These are phyloP conservation scores for Coreius guichenoti DNA, from an alignment of 2,797 vertebrate species.

Conservation along the genomic window DNA sequence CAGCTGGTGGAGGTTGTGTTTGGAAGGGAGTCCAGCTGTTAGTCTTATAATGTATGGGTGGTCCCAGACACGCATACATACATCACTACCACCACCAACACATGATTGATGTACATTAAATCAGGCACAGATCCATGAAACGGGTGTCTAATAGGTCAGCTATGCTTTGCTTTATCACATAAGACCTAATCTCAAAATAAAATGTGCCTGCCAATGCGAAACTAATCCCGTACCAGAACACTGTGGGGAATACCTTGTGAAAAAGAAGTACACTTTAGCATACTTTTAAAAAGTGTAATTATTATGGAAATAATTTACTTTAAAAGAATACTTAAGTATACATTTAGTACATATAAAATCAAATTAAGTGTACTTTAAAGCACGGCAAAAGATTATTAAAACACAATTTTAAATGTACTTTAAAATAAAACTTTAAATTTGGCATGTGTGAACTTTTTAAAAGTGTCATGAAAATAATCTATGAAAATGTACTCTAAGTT, in stretches of 20 bases:
- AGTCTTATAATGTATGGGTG: constrained; percentile 31
- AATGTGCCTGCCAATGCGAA: background rate
- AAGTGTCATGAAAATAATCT: too few species aligned
- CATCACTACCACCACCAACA: constrained; percentile 29
- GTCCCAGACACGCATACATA: background rate
- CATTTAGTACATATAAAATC: too few species aligned
- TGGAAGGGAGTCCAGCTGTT: constrained; percentile 38
- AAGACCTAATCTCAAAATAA: constrained; percentile 12
- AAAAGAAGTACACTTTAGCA: too few species aligned
- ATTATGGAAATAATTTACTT: background rate
- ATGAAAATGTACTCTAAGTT: too few species aligned
- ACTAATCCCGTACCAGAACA: background rate
- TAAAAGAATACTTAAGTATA: background rate
- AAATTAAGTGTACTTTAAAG: too few species aligned
- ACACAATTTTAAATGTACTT: too few species aligned
- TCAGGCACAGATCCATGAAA: constrained; percentile 28
- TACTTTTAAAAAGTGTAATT: background rate
- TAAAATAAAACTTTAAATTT: too few species aligned
- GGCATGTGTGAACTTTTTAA: too few species aligned
- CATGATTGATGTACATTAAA: constrained; percentile 53
- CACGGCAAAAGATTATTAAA: too few species aligned
- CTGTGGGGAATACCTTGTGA: background rate
- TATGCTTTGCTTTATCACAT: background rate
- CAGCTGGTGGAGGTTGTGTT: background rate
- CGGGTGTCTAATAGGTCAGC: constrained; percentile 26